Base-by-base conservation (phyloP, 2,888 invertebrate species). In the Sphaerophoria taeniata region DNA sequence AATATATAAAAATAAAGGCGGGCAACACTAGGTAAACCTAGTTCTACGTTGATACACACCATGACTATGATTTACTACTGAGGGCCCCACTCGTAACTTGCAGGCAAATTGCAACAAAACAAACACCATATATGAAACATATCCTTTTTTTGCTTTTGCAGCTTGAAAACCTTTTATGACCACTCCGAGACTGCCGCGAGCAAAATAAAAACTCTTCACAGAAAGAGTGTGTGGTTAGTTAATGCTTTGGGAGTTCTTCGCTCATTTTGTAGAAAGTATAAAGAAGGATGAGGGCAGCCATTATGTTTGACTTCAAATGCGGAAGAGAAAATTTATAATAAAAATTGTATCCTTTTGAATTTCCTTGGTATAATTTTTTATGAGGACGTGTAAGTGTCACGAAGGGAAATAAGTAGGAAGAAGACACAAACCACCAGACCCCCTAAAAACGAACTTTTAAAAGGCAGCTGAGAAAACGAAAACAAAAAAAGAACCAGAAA, bases 311-410 rank as follows among this genome's bases (percentile, higher is more conserved):
- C 71, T 84, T 75, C 49, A 60, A 84, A 80, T 71, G 75, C 84
- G 84, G 84, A 84, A 84, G 84, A 60, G 71, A 71, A 67, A 75
- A 79, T 58, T 45, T 71, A 58, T 65, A 58, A 71, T 55, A 79
- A 79, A 80, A 78, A 84, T 69, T 80, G 80, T 70, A 72, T 80
- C 80, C 75, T 80, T 79, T 84, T 47, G 39, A 79, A 79, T 78
- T 78, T 73, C 73, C 69, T 70, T 39, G 16, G 24, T 39, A 60
- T 34, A 60, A 12, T 58, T 79, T 70, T 78, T 63, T 53, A 43
- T 31, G 16, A 55, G 14, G 56, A 70, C 63, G 53, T 71, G 47
- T 55, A 56, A 84, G 80, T 75, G 55, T 71, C 74, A 67, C 80
- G 60, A 75, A 63, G 80, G 55, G 61, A 63, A n/a, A 74, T 31